Base-by-base conservation (phyloP, 2,888 invertebrate genomes). In the Dinocampus coccinellae region DNA sequence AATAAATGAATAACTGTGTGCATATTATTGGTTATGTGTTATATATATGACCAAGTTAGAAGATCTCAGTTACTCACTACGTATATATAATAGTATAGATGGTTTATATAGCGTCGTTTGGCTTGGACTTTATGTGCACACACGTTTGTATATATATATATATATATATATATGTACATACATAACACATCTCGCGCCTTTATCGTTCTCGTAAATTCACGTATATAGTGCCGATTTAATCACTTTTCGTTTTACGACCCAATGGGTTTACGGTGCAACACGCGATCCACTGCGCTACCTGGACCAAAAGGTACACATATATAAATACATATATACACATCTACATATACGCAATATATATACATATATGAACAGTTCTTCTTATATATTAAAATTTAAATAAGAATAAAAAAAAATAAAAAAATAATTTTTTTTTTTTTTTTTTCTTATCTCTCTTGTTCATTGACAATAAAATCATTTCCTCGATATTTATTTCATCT, bases 201-300 rank as follows among this genome's bases (percentile, higher is more conserved):
- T 85, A 85, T 85, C 84, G 85, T 80, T 80, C 82, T 85, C 85
- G 84, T 86, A 85, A 85, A 86, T 86, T 81, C 82, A 79, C 71
- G 22, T 66, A 55, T 63, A 42, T 69, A 75, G 71, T 71, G 77
- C 73, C 70, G 81, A 80, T 85, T 85, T 85, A 84, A 85, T 85
- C 83, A 79, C 82, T 83, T 83, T 81, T 80, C 83, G 77, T 82
- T 86, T 86, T 84, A 85, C 83, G 84, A 82, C 79, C 78, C 77
- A 47, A 47, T 47, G 47, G 79, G 82, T 86, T 85, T 85, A 86
- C 82, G 84, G 75, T 76, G 73, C 75, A 75, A 75, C 74, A 70
- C 72, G 74, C 75, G 57, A 66, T 66, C 61, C 73, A 66, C 36
- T 33, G 52, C 47, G 61, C 42, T 63, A 47, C 22, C 10, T 39